phyloP scores from a whole-genome alignment of 2,797 vertebrate species.

The Distichodus sexfasciatus region DNA sequence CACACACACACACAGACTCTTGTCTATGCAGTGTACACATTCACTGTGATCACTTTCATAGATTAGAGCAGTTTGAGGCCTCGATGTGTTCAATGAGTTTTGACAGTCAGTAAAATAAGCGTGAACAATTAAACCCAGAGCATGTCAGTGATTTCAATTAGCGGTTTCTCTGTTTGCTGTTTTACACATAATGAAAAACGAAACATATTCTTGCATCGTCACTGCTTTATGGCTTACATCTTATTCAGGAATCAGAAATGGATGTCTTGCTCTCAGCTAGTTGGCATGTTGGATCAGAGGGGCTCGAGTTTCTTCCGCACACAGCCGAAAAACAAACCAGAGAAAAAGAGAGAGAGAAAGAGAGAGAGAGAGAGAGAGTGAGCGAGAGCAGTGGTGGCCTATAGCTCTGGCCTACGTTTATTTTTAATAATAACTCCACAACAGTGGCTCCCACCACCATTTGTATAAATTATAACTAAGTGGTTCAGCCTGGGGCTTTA shows the following conservation, averaged over 20 bases:
- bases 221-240: not conserved
- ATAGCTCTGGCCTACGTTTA: conserved; percentile 63
- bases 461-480: conserved; percentile 72
- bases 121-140: conserved; percentile 10
- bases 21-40: not conserved
- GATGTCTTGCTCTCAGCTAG: conserved; percentile 44
- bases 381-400: conserved; percentile 52
- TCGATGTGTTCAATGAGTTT: not conserved
- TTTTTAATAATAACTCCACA: conserved; percentile 76
- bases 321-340: conserved; percentile 7
- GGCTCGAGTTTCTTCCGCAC: conserved; percentile 59
- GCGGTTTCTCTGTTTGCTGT: not conserved
- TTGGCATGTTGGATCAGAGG: conserved; percentile 43
- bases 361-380: too few relatives aligned
- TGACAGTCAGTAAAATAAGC: not conserved
- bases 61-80: conserved; percentile 12
- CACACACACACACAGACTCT: not conserved
- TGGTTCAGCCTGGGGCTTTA: conserved; percentile 69
- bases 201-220: conserved; percentile 8
- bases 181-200: conserved; percentile 17
- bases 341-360: too few relatives aligned
- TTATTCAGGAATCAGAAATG: conserved; percentile 31
- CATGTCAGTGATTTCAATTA: conserved; percentile 12
- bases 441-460: conserved; percentile 60
- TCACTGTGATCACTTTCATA: not conserved